Base-by-base conservation (phyloP, 2,797 vertebrate species). In the Todus mexicanus region DNA sequence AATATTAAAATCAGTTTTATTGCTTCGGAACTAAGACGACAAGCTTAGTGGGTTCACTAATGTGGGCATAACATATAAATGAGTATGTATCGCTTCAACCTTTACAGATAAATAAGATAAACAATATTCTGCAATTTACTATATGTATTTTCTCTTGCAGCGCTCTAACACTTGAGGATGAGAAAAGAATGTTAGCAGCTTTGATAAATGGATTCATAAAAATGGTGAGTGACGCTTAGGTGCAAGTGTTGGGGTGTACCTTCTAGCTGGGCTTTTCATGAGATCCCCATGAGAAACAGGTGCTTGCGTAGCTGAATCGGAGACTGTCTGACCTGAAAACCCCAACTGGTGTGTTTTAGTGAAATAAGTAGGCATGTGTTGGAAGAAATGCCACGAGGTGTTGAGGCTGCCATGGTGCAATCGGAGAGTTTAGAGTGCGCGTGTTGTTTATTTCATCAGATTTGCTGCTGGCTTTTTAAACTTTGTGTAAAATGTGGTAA, bases 181-280 rank as follows among this genome's bases (percentile, higher is more conserved):
- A 99, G 97, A 99, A 98, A 89, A 97, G 99, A 89, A 98, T 94
- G 77, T 94, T 99, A 88, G 97, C 99, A 80, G 96, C 98, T 92
- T 97, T 99, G 93, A 99, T 99, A 95, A 99, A 98, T 86, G 98
- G 99, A 85, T 99, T 99, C 97, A 98, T 99, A 93, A 98, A 98
- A 96, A 98, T 99, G 99, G 99, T 99, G 95, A 98, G 98, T 96
- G 86, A 42, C 68, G 37, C 4, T 15, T 60, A 53, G 45, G 20
- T 72, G 72, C 38, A 66, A 7, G 7, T 90, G 47, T 11, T 42
- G 74, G 65, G 29, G 17, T 47, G 59, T 65, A 51, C 42, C 42
- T 84, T 42, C 7, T 19, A 47, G 45, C 35, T 61, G 0, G 2
- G 56, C 15, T 72, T 75, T 74, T 29, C 22, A 6, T 45, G 45